Conservation (phyloP, 2,113 vertebrate genomes). For the Hystrix cristata region DNA sequence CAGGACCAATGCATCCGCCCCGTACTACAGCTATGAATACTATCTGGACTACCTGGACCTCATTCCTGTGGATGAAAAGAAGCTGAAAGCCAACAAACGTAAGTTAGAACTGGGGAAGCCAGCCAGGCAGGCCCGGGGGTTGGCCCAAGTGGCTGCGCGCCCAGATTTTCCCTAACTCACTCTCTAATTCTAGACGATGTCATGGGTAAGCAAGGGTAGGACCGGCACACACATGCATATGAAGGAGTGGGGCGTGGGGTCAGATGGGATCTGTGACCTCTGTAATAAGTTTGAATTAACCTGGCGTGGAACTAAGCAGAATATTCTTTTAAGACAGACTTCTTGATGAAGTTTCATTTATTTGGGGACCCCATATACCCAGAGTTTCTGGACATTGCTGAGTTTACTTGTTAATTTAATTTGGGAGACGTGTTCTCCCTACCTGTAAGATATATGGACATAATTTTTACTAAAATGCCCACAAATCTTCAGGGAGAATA, state of each 20-base stretch:
- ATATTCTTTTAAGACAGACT: not conserved
- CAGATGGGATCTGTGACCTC: not conserved
- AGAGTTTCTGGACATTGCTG: not conserved
- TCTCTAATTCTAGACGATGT: not conserved
- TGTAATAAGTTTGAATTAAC: not conserved
- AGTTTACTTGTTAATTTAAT: not conserved
- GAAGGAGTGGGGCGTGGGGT: not conserved
- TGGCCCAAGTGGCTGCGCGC: not conserved
- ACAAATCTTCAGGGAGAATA: not conserved
- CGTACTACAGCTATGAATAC: conserved; percentile 91
- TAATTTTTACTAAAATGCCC: not conserved
- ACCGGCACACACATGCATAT: accelerated
- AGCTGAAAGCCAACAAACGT: conserved; percentile 94
- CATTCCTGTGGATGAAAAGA: conserved; percentile 92
- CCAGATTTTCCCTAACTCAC: not conserved
- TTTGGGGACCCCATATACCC: not conserved
- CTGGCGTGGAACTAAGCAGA: not conserved
- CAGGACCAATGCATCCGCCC: conserved; percentile 83
- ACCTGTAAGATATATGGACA: no score
- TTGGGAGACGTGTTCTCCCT: not conserved
- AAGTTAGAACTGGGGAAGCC: conserved; percentile 83
- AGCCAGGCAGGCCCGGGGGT: not conserved
- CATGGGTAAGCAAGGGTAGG: accelerated
- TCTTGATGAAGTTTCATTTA: not conserved
- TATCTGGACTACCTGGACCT: conserved; percentile 95